Percentiles rank a stretch among this genome's conserved stretches.
phyloP scores from a whole-genome alignment of 1,140 invertebrate species.

The Chironomus tepperi region DNA sequence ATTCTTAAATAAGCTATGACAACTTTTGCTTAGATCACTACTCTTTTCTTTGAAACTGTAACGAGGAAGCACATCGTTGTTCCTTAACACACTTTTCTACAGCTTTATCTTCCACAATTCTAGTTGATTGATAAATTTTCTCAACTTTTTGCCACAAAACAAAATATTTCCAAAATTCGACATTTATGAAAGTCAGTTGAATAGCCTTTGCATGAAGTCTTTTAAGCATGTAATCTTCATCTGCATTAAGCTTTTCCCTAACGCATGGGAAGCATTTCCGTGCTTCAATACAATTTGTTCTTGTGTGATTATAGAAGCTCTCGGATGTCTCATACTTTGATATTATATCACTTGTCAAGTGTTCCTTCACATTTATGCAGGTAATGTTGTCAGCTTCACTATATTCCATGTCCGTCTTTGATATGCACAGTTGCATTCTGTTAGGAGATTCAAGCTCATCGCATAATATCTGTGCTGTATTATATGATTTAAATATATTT shows the following conservation, averaged over 20 bases:
- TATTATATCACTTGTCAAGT: background rate
- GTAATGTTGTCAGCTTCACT: background rate
- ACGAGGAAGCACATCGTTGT: too few relatives aligned
- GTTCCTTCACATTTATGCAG: background rate
- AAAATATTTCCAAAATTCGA: slow-evolving; percentile 1
- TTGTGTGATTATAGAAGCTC: background rate
- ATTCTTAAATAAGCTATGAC: too few relatives aligned
- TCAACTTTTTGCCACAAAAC: background rate
- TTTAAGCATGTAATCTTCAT: background rate
- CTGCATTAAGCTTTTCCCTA: background rate
- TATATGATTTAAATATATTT: background rate
- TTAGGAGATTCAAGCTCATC: background rate
- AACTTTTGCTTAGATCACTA: too few relatives aligned
- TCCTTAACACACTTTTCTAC: background rate
- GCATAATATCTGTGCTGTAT: background rate
- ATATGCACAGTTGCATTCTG: background rate
- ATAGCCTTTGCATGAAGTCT: background rate
- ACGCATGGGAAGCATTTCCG: background rate
- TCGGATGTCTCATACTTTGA: background rate
- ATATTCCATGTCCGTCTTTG: background rate
- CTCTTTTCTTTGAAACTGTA: too few relatives aligned
- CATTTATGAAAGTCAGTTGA: background rate
- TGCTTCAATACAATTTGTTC: background rate
- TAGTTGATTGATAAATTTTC: background rate
- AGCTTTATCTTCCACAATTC: background rate